Conservation (phyloP, 1,140 invertebrate species). For the Thaumatotibia leucotreta region DNA sequence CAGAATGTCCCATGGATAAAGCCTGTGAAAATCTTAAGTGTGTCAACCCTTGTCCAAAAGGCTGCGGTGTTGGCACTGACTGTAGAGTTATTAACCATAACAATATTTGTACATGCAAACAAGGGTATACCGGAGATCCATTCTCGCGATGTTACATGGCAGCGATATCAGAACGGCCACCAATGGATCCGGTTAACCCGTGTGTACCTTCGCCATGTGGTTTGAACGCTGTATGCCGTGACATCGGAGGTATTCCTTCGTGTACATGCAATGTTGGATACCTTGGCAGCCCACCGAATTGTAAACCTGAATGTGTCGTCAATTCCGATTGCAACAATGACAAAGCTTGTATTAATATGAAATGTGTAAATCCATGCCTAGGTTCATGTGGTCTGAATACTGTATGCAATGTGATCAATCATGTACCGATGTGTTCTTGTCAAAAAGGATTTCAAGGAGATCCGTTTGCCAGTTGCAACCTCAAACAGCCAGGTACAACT, state of each 20-base stretch:
- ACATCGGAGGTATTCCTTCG: conserved; percentile 84
- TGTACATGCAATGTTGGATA: conserved; percentile 85
- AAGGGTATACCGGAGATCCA: conserved; percentile 83
- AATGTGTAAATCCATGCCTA: conserved; percentile 91
- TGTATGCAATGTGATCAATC: conserved; percentile 87
- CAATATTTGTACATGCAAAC: conserved; percentile 84
- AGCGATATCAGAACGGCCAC: conserved; percentile 33
- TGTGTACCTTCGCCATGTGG: conserved; percentile 89
- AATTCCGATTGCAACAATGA: conserved; percentile 88
- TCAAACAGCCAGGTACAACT: conserved; percentile 75
- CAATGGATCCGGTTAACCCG: conserved; percentile 73
- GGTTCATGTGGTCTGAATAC: conserved; percentile 89
- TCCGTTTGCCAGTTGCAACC: conserved; percentile 81
- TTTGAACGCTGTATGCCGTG: conserved; percentile 88
- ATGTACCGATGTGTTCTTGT: conserved; percentile 87
- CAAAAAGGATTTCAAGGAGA: conserved; percentile 84
- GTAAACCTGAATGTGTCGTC: conserved; percentile 87
- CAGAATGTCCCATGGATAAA: conserved; percentile 79
- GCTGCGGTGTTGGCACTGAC: conserved; percentile 78
- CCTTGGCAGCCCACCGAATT: conserved; percentile 83
- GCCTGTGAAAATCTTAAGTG: conserved; percentile 83
- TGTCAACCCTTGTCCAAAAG: conserved; percentile 80
- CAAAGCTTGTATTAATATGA: conserved; percentile 88
- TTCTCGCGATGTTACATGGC: conserved; percentile 78
- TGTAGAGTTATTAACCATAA: conserved; percentile 84